Percentiles rank a stretch among this genome's conserved stretches.
Evolutionary conservation across 2,113 vertebrate genomes (phyloP).

Genomic region (Grallaria varia): DNA sequence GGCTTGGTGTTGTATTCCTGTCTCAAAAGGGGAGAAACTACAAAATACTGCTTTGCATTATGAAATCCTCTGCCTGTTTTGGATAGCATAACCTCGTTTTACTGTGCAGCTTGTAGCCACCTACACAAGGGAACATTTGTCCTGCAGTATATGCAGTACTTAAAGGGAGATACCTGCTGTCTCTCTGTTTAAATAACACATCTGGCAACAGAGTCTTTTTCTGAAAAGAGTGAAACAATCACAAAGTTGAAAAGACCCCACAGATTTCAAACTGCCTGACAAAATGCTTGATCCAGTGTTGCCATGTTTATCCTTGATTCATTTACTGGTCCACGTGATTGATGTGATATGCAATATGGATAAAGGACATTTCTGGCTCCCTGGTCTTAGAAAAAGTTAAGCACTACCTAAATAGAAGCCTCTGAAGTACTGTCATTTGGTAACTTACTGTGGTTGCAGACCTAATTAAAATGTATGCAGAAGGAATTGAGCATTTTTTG

Average conservation of each 20-base stretch:
- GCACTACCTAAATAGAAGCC: background rate
- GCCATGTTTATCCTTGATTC: background rate
- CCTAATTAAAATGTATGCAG: background rate
- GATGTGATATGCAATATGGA: accelerated
- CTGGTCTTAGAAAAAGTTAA: background rate
- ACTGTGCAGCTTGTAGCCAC: background rate
- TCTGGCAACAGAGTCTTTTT: background rate
- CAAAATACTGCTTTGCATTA: background rate
- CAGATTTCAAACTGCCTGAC: background rate
- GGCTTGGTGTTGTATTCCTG: background rate
- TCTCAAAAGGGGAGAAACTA: background rate
- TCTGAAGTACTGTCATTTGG: background rate
- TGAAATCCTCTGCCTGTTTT: background rate
- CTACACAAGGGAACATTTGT: background rate
- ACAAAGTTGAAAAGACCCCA: background rate
- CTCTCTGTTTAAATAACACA: background rate
- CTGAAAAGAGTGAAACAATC: background rate
- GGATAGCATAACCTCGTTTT: background rate
- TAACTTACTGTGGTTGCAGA: background rate
- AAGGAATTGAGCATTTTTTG: background rate
- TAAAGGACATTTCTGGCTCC: background rate
- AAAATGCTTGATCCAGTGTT: background rate
- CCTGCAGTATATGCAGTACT: background rate
- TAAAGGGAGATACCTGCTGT: background rate
- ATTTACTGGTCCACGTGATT: background rate